Evolutionary conservation across 23 tunicate species (phyloP).

Genomic region (Trididemnum miniatum): DNA sequence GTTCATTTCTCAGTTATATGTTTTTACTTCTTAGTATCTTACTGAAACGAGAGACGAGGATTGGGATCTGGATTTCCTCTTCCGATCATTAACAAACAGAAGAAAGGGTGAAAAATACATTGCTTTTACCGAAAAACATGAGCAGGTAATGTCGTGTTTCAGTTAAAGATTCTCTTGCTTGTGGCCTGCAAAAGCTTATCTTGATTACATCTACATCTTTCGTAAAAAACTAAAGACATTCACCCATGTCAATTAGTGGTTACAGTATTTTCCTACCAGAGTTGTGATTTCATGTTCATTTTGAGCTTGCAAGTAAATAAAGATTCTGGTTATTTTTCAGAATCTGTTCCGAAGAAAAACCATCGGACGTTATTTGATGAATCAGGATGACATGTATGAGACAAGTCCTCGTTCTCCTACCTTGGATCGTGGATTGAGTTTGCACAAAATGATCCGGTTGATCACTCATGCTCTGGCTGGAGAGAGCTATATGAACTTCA

Average conservation of each 20-base stretch:
- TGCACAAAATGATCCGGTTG: conserved; percentile 91
- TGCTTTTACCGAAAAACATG: conserved; percentile 71
- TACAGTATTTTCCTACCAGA: too few relatives aligned
- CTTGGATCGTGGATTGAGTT: conserved; percentile 80
- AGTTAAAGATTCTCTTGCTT: too few relatives aligned
- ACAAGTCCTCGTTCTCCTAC: conserved; percentile 33
- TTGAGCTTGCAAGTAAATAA: too few relatives aligned
- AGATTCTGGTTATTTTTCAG: too few relatives aligned
- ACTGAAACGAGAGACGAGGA: conserved; percentile 82
- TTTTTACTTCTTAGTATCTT: not conserved
- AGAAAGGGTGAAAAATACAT: conserved; percentile 84
- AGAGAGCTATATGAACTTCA: conserved; percentile 89
- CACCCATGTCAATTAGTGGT: too few relatives aligned
- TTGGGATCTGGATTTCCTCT: conserved; percentile 82
- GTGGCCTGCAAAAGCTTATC: too few relatives aligned
- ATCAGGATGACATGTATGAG: conserved; percentile 59
- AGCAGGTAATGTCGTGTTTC: conserved; percentile 48
- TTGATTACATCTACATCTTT: too few relatives aligned
- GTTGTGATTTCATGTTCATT: too few relatives aligned
- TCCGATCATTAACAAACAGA: conserved; percentile 52
- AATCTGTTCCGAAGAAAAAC: not conserved
- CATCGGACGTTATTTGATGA: conserved; percentile 16
- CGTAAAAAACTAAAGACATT: too few relatives aligned
- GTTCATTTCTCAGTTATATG: too few relatives aligned
- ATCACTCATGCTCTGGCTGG: conserved; percentile 87